Evolutionary conservation across 2,888 invertebrate species (phyloP).

Genomic region (Stenurella melanura): DNA sequence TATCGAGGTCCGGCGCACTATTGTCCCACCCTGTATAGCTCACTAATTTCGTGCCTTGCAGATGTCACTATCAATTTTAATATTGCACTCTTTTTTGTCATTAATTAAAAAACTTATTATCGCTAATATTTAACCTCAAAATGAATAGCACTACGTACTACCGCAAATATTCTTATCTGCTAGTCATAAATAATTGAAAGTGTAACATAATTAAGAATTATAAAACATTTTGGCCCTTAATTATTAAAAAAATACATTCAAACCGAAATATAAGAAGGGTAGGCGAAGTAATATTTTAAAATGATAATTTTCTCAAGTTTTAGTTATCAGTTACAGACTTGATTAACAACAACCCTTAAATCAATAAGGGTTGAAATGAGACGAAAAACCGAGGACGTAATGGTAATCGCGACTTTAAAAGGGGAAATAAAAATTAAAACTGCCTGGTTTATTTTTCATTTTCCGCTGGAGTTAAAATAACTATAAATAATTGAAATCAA

Average conservation of each 20-base stretch:
- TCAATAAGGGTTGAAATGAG: slow-evolving; percentile 39
- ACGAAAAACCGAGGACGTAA: slow-evolving; percentile 41
- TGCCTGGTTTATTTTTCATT: slow-evolving; percentile 68
- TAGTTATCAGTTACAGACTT: slow-evolving; percentile 26
- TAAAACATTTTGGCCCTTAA: slow-evolving; percentile 35
- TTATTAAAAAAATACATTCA: slow-evolving; percentile 25
- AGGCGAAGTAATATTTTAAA: slow-evolving; percentile 24
- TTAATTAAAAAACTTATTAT: neutral
- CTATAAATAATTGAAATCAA: slow-evolving; percentile 72
- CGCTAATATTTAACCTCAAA: neutral
- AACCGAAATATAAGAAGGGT: slow-evolving; percentile 15
- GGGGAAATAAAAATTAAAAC: slow-evolving; percentile 65
- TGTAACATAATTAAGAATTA: slow-evolving; percentile 55
- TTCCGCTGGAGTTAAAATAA: slow-evolving; percentile 68
- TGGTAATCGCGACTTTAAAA: slow-evolving; percentile 34
- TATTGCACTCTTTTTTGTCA: neutral
- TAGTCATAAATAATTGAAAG: slow-evolving; percentile 54
- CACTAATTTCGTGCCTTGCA: too few species aligned
- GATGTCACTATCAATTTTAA: too few species aligned
- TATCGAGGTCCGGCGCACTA: too few species aligned
- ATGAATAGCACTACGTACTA: neutral
- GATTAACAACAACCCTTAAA: slow-evolving; percentile 40
- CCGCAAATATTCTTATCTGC: slow-evolving; percentile 46
- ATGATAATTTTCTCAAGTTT: slow-evolving; percentile 37
- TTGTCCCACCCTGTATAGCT: too few species aligned